These are phyloP conservation scores for Coleophora flavipennella DNA, from an alignment of 2,888 invertebrate species.

Conservation along the genomic window DNA sequence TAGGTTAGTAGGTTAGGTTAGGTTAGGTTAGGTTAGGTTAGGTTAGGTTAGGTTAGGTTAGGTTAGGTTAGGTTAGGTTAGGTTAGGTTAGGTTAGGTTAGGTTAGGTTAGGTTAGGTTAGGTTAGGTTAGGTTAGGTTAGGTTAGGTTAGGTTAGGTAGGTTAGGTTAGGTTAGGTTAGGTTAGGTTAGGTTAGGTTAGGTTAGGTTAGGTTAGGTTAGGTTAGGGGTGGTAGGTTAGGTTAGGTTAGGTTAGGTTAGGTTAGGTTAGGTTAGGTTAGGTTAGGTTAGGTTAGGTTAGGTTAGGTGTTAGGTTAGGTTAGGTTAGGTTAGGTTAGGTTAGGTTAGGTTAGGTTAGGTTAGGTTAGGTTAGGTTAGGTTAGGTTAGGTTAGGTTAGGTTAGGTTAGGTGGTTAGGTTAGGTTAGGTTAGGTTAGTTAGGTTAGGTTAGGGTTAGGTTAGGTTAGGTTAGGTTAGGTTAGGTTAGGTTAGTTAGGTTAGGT, in stretches of 20 bases:
- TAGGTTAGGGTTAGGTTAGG: too few relatives aligned
- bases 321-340: conserved; percentile 15
- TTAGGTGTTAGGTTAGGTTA: conserved; percentile 16
- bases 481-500: not conserved
- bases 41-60: conserved; percentile 16
- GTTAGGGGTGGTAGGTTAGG: conserved; percentile 10
- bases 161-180: conserved; percentile 11
- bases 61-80: conserved; percentile 22
- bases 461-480: not conserved
- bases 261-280: conserved; percentile 18
- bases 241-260: conserved; percentile 18
- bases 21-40: conserved; percentile 16
- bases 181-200: conserved; percentile 10
- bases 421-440: not conserved
- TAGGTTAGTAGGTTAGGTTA: conserved; percentile 9
- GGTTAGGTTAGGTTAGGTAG: conserved; percentile 10
- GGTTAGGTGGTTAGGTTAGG: conserved; percentile 14
- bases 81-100: conserved; percentile 13
- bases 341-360: conserved; percentile 16
- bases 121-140: conserved; percentile 13
- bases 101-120: conserved; percentile 14
- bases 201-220: conserved; percentile 10
- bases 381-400: conserved; percentile 14
- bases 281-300: conserved; percentile 18
- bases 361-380: conserved; percentile 16